phyloP scores from a whole-genome alignment of 2,888 invertebrate genomes.

The Syritta pipiens region DNA sequence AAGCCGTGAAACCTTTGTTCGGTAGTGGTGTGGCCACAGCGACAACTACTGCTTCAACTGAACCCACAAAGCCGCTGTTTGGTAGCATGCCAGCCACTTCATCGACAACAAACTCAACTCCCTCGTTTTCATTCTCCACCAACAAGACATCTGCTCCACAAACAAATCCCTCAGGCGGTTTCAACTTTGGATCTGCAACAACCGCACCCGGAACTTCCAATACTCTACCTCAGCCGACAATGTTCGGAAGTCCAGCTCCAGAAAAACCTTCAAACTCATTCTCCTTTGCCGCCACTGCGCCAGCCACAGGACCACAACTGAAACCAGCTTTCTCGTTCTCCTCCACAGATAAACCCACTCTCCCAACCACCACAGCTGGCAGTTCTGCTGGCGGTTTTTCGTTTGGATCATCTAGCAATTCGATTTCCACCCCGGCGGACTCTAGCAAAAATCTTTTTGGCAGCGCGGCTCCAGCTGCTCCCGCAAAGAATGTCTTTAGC shows the following conservation, averaged over 20 bases:
- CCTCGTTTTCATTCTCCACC: slow-evolving; percentile 40
- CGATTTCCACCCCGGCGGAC: slow-evolving; percentile 39
- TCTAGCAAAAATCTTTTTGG: slow-evolving; percentile 67
- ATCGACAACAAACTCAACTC: not conserved
- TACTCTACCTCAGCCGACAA: not conserved
- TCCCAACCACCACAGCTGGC: slow-evolving; percentile 12
- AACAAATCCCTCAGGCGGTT: slow-evolving; percentile 28
- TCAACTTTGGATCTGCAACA: slow-evolving; percentile 36
- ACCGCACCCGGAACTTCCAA: not conserved
- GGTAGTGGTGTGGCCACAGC: no score
- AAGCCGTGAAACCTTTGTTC: no score
- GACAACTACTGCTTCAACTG: not conserved
- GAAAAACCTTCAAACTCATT: slow-evolving; percentile 47
- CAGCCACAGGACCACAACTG: slow-evolving; percentile 1
- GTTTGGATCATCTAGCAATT: slow-evolving; percentile 31
- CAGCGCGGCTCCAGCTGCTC: slow-evolving; percentile 1
- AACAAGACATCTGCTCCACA: not conserved
- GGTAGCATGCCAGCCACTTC: slow-evolving; percentile 11
- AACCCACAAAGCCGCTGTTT: slow-evolving; percentile 25
- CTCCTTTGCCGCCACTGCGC: slow-evolving; percentile 37
- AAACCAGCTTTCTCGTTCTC: slow-evolving; percentile 26
- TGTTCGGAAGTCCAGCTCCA: slow-evolving; percentile 28
- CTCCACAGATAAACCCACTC: slow-evolving; percentile 24
- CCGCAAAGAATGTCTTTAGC: slow-evolving; percentile 69
- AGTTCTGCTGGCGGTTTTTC: slow-evolving; percentile 63